A percentile compares a stretch with the other conserved stretches of the same genome.
Conservation (phyloP, 2,113 vertebrate species). For the Thomomys bottae region DNA sequence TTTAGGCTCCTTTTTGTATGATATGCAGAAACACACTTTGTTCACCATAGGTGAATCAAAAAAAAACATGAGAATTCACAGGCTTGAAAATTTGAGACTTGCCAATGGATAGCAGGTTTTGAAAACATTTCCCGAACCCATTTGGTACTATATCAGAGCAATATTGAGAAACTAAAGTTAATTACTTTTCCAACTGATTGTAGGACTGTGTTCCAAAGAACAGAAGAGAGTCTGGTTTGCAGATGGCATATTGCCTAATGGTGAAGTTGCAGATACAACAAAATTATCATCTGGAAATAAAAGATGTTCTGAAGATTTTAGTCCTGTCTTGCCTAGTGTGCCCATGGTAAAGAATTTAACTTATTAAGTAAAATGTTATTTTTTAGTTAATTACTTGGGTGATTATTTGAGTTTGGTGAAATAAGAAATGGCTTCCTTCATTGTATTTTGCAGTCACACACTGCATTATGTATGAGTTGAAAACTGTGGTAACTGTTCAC, state of each 20-base stretch:
- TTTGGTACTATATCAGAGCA: background rate
- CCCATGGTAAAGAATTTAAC: conserved; percentile 75
- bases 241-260: conserved; percentile 95
- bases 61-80: conserved; percentile 1
- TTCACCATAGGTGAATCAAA: background rate
- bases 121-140: background rate
- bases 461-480: background rate
- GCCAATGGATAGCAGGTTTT: background rate
- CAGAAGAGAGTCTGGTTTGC: conserved; percentile 97
- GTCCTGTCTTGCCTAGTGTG: conserved; percentile 68
- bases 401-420: conserved; percentile 16
- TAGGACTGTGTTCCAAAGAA: conserved; percentile 90
- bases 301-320: conserved; percentile 87
- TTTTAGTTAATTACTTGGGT: background rate
- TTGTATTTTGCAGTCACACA: background rate
- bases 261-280: conserved; percentile 93
- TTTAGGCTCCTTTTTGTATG: background rate
- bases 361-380: conserved; percentile 1
- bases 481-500: background rate
- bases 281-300: conserved; percentile 88
- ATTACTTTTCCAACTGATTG: conserved; percentile 54
- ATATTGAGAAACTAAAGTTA: background rate
- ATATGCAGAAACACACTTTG: conserved; percentile 15
- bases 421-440: background rate
- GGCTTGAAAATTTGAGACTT: background rate